Evolutionary conservation across 1,140 invertebrate genomes (phyloP).

Genomic region (Aplysia californica): DNA sequence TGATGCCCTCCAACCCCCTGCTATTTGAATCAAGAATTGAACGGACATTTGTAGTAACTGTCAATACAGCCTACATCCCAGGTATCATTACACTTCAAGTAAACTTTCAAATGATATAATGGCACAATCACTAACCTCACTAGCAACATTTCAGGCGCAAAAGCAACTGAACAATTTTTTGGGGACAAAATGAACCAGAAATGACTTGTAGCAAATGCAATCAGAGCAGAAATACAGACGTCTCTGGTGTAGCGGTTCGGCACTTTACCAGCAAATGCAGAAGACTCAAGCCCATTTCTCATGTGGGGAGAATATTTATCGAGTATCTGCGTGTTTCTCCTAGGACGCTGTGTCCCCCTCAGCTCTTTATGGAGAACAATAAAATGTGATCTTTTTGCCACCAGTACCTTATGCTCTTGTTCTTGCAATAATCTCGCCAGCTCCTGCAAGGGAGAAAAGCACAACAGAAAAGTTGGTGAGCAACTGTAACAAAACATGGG

Average conservation of each 20-base stretch:
- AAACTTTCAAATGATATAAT: constrained; percentile 88
- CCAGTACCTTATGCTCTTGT: constrained; percentile 72
- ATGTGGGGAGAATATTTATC: too few relatives aligned
- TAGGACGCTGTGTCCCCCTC: too few relatives aligned
- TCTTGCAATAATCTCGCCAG: constrained; percentile 76
- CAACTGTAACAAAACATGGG: neutral
- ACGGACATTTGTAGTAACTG: neutral
- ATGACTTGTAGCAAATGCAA: constrained; percentile 79
- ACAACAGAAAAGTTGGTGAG: constrained; percentile 13
- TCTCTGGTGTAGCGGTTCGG: neutral
- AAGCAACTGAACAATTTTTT: constrained; percentile 90
- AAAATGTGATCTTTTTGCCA: neutral
- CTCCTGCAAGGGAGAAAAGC: constrained; percentile 69
- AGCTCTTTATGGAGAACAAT: too few relatives aligned
- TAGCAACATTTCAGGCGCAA: too few relatives aligned
- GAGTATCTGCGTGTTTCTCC: too few relatives aligned
- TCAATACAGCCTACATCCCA: neutral
- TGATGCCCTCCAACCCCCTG: too few relatives aligned
- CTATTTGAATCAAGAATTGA: neutral
- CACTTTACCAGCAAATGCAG: neutral
- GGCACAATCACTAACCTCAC: too few relatives aligned
- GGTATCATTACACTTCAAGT: neutral
- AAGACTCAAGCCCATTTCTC: too few relatives aligned
- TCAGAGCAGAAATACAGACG: neutral
- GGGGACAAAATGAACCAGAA: constrained; percentile 94